Evolutionary conservation across 2,888 invertebrate species (phyloP).

Genomic region (Steinernema carpocapsae): DNA sequence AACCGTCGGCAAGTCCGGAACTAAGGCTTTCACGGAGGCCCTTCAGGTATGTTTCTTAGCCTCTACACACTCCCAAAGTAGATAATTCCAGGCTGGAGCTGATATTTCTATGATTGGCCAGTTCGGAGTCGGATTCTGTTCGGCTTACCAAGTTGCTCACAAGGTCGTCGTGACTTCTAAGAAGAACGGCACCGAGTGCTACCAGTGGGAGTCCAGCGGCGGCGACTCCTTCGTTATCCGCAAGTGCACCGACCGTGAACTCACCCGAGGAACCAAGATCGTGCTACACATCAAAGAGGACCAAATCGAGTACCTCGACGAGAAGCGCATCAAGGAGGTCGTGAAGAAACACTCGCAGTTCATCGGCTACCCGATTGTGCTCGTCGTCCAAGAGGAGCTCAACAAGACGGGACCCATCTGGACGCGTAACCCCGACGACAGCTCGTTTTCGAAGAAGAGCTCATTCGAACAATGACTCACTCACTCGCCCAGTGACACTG

Average conservation of each 20-base stretch:
- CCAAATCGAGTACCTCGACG: slow-evolving; percentile 90
- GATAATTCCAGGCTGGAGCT: slow-evolving; percentile 90
- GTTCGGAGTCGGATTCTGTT: slow-evolving; percentile 99
- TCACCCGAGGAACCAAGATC: slow-evolving; percentile 87
- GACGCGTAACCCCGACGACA: slow-evolving; percentile 77
- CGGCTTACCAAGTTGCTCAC: slow-evolving; percentile 94
- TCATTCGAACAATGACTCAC: not conserved
- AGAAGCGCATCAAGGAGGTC: slow-evolving; percentile 90
- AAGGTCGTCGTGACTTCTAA: slow-evolving; percentile 84
- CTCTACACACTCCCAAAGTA: too few species aligned
- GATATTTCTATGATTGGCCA: slow-evolving; percentile 99
- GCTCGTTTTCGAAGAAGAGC: too few species aligned
- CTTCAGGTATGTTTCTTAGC: too few species aligned
- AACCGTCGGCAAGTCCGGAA: slow-evolving; percentile 98
- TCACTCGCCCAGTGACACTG: not conserved
- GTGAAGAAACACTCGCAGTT: slow-evolving; percentile 99
- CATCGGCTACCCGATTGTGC: slow-evolving; percentile 93
- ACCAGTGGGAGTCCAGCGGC: slow-evolving; percentile 96
- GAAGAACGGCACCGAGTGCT: slow-evolving; percentile 97
- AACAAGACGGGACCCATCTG: slow-evolving; percentile 98
- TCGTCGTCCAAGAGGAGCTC: slow-evolving; percentile 88
- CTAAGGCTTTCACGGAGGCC: slow-evolving; percentile 99
- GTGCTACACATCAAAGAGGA: slow-evolving; percentile 93
- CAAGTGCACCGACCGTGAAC: slow-evolving; percentile 61
- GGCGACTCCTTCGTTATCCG: slow-evolving; percentile 94